Conservation (phyloP, 2,888 invertebrate genomes). For the Prenolepis imparis region DNA sequence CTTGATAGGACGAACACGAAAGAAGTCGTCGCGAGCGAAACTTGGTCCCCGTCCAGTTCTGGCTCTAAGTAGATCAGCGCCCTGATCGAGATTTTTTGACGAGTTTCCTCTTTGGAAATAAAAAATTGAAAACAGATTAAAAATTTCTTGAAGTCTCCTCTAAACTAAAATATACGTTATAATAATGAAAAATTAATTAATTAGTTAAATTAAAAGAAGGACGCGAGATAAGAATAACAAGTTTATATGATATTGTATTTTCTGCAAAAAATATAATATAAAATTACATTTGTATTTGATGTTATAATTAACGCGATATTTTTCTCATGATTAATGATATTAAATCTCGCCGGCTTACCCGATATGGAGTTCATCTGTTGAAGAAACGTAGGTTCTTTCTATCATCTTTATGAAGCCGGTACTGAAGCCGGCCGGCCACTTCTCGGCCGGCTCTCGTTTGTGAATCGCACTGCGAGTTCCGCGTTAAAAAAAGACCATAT, state of each 20-base stretch:
- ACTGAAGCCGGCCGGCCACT: not conserved
- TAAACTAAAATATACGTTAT: not conserved
- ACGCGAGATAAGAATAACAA: not conserved
- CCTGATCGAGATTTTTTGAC: not conserved
- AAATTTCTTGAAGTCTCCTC: not conserved
- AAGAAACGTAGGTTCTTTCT: not conserved
- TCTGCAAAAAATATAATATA: no score
- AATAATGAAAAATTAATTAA: not conserved
- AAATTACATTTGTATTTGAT: no score
- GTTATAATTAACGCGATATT: no score
- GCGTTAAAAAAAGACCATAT: conserved; percentile 37
- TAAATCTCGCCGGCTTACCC: not conserved
- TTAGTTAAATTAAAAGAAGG: not conserved
- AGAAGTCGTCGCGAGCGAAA: not conserved
- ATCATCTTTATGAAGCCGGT: not conserved
- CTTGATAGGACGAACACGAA: not conserved
- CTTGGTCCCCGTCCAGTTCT: not conserved
- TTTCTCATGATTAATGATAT: conserved; percentile 4
- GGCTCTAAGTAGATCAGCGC: not conserved
- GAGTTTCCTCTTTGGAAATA: not conserved
- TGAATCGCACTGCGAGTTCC: conserved; percentile 33
- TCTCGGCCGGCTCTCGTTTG: not conserved
- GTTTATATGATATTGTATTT: not conserved
- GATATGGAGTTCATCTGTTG: not conserved
- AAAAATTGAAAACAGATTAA: not conserved